Evolutionary conservation across 2,113 vertebrate species (phyloP).

Genomic region (Ammospiza nelsoni): DNA sequence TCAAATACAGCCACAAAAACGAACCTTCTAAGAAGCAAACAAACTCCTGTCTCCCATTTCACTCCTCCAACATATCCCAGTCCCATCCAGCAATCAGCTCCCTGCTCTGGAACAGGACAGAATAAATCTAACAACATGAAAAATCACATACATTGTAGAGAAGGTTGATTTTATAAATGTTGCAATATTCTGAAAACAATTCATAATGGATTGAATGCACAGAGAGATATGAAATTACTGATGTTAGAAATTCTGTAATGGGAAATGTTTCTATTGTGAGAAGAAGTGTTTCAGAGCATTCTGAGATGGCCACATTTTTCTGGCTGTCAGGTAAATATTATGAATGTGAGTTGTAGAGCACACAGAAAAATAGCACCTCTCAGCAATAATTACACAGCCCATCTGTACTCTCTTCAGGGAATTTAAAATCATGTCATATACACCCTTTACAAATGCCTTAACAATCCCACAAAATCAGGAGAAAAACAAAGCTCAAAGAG

Average conservation of each 20-base stretch:
- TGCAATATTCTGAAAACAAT: background rate
- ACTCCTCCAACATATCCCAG: background rate
- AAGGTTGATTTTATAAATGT: background rate
- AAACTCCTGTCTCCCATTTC: background rate
- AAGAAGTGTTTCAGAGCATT: slow-evolving; percentile 26
- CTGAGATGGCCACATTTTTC: slow-evolving; percentile 55
- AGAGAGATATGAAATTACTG: background rate
- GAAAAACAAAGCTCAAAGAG: background rate
- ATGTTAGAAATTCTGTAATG: background rate
- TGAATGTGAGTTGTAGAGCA: slow-evolving; percentile 35
- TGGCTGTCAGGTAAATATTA: slow-evolving; percentile 64
- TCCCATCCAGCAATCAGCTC: background rate
- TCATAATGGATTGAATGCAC: background rate
- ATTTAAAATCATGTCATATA: slow-evolving; percentile 54
- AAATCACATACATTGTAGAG: background rate
- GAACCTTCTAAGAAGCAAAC: background rate
- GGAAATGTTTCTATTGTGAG: background rate
- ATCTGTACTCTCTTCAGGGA: slow-evolving; percentile 63
- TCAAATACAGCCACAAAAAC: background rate
- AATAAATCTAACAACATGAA: background rate
- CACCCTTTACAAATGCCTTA: slow-evolving; percentile 25
- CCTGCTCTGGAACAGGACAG: background rate
- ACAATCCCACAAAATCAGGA: background rate
- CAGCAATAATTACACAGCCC: slow-evolving; percentile 66
- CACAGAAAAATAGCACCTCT: slow-evolving; percentile 66